Evolutionary conservation across 2,888 invertebrate genomes (phyloP).

Genomic region (Erannis defoliaria): DNA sequence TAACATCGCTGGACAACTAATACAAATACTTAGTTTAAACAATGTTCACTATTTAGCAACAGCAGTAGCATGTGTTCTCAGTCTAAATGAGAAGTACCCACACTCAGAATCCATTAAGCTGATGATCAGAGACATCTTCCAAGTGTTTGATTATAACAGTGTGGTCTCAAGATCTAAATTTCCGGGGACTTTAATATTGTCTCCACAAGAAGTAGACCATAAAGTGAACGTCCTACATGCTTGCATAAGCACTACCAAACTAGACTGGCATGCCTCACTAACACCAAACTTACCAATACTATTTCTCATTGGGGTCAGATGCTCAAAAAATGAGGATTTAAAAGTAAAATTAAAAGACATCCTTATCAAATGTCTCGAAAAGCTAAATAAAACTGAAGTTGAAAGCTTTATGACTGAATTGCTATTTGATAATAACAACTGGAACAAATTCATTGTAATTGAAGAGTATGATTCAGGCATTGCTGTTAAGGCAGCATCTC

Average conservation of each 20-base stretch:
- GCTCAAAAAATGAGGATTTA: slow-evolving; percentile 64
- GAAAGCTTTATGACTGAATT: slow-evolving; percentile 51
- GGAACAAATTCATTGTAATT: slow-evolving; percentile 48
- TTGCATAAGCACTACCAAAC: slow-evolving; percentile 61
- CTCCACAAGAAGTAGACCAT: slow-evolving; percentile 72
- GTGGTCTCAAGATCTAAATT: slow-evolving; percentile 53
- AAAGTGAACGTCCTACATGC: slow-evolving; percentile 71
- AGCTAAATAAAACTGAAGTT: slow-evolving; percentile 55
- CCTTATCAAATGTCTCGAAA: slow-evolving; percentile 67
- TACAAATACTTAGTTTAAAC: slow-evolving; percentile 75
- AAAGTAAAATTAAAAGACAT: slow-evolving; percentile 70
- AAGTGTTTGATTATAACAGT: slow-evolving; percentile 60
- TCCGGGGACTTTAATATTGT: slow-evolving; percentile 71
- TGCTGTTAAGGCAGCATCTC: slow-evolving; percentile 60
- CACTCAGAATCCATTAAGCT: slow-evolving; percentile 66
- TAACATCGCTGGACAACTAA: slow-evolving; percentile 84
- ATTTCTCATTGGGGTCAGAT: slow-evolving; percentile 72
- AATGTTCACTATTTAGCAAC: slow-evolving; percentile 78
- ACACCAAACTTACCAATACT: slow-evolving; percentile 73
- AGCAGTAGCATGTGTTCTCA: slow-evolving; percentile 85
- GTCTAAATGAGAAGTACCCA: slow-evolving; percentile 81
- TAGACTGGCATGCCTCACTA: slow-evolving; percentile 68
- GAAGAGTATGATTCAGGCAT: slow-evolving; percentile 76
- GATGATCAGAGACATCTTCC: slow-evolving; percentile 61
- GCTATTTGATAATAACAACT: slow-evolving; percentile 60